Base-by-base conservation (phyloP, 1,140 invertebrate species). In the Zaprionus davidi region DNA sequence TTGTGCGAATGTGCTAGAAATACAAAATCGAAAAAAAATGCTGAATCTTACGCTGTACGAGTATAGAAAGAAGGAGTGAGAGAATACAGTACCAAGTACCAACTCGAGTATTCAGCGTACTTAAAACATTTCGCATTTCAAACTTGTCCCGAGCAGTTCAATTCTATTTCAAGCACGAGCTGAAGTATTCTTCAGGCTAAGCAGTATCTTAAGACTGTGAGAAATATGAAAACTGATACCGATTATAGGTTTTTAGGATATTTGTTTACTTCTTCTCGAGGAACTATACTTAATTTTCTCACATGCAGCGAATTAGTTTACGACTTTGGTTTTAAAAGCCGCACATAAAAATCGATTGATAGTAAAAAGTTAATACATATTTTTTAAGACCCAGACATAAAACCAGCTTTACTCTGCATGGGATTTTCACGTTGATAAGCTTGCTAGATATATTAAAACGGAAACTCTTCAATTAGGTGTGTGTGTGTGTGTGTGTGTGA, bases 391-490 rank as follows among this genome's bases (percentile, higher is more conserved):
- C 57, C 20, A 1, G 7, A 24, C 62, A 55, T 65, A 55, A 65
- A 65, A 55, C 11, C 17, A 13, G 46, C 31, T 36, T 34, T 2
- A 20, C 36, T 34, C 17, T 58, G 34, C 22, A 15, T 15, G 17
- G 20, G n/a, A 38, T 55, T 36, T 38, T 38, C 34, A 51, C 49
- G 36, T 55, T 53, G 62, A 63, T 63, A 51, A 51, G 46, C 46
- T 51, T 12, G 41, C n/a, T 24, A 62, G 41, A 24, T 36, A 38
- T 38, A 65, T 55, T 65, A 65, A 46, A 65, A 65, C 20, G 22
- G 15, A 65, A 55, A 65, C 62, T 65, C 62, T 26, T 65, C 62
- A 65, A 55, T 55, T 34, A 64, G 46, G 20, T 51, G 20, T 51
- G 12, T 1, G 46, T 5, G 20, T 22, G 46, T n/a, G n/a, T n/a